Conservation (phyloP, 1,140 invertebrate species). For the Battus philenor region DNA sequence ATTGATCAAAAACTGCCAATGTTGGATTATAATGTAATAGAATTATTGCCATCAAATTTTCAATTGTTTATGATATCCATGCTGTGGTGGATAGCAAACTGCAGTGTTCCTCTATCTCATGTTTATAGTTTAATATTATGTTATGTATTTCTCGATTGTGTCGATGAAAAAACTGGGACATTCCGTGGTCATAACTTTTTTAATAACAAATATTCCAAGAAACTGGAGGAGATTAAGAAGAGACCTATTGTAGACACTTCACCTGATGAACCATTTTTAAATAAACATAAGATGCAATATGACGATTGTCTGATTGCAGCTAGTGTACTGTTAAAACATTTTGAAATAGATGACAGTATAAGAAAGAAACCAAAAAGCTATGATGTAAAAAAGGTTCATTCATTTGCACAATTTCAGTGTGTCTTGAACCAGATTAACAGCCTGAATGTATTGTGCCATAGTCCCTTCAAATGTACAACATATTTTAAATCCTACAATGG, state of each 20-base stretch:
- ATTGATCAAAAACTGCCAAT: slow-evolving; percentile 65
- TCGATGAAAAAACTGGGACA: slow-evolving; percentile 78
- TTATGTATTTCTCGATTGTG: slow-evolving; percentile 77
- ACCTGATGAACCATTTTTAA: slow-evolving; percentile 37
- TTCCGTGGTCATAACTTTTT: slow-evolving; percentile 66
- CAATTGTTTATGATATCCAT: slow-evolving; percentile 79
- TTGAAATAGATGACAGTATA: slow-evolving; percentile 79
- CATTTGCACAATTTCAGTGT: slow-evolving; percentile 84
- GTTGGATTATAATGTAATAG: slow-evolving; percentile 54
- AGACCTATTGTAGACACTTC: slow-evolving; percentile 25
- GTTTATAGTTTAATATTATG: slow-evolving; percentile 79
- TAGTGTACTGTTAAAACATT: slow-evolving; percentile 79
- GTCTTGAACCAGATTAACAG: slow-evolving; percentile 78
- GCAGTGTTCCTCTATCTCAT: slow-evolving; percentile 72
- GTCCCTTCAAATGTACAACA: slow-evolving; percentile 73
- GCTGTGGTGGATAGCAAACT: slow-evolving; percentile 81
- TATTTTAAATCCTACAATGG: slow-evolving; percentile 81
- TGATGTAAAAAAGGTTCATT: slow-evolving; percentile 78
- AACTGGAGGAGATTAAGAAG: slow-evolving; percentile 48
- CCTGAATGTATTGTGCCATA: slow-evolving; percentile 80
- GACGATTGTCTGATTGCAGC: slow-evolving; percentile 79
- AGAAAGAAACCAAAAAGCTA: slow-evolving; percentile 78
- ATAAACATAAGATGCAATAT: slow-evolving; percentile 70
- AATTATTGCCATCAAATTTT: slow-evolving; percentile 77
- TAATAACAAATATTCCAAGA: slow-evolving; percentile 59